Evolutionary conservation across 1,140 invertebrate species (phyloP), one percentile per base, ranked within the genome.

Genomic region (Rhagoletis zephyria): DNA sequence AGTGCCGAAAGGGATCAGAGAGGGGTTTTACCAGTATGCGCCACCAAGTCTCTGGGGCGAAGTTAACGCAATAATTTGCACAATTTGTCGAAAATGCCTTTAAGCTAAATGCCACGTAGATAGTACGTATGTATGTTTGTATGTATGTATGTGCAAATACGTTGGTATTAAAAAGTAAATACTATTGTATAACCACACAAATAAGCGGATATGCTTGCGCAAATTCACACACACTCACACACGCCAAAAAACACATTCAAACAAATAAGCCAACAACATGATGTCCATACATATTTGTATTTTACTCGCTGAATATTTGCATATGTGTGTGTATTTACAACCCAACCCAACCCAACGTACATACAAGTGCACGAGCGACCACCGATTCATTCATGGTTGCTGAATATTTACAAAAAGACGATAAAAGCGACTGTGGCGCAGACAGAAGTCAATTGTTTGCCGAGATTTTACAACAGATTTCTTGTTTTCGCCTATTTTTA

Each of bases 51-150:
- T 91, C 90, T 91, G 91, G 90, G 90, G 90, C 91, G 91, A 91
- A 91, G 91, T 91, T 91, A 91, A 91, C 90, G 91, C 90, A 91
- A 91, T 91, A 91, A 91, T 91, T 91, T 91, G 91, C 90, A 91
- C 90, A 91, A 91, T 91, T 91, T 91, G 90, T 91, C 91, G 91
- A 91, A 91, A 90, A 90, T 91, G 90, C 90, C 90, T 91, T 91
- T 89, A 45, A 88, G 90, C 91, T 91, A 91, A 90, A 91, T 90
- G 89, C 89, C 90, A 89, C 90, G 30, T 30, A 30, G 30, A 1
- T 30, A 2, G 4, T 14, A 63, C n/a, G 61, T 4, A 4, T 63
- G 14, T 16, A 63, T 42, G 40, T n/a, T n/a, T n/a, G n/a, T 2
- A 67, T 40, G 65, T 67, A 67, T 16, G 67, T 3, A 40, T 12